phyloP scores from a whole-genome alignment of 2,797 vertebrate genomes.

The Poecilia velifera region DNA sequence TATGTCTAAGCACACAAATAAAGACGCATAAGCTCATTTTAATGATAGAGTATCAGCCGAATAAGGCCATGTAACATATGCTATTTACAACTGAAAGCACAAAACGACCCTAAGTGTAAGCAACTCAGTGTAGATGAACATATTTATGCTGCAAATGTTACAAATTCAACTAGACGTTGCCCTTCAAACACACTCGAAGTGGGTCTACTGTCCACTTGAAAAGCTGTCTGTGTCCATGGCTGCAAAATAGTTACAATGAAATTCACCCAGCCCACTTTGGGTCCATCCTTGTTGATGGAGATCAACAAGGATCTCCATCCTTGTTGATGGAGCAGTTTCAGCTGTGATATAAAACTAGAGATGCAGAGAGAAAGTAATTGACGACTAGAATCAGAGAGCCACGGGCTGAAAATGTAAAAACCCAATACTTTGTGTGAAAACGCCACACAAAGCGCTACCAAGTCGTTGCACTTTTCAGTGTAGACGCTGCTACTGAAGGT shows the following conservation, averaged over 20 bases:
- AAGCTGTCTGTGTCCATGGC: slow-evolving; percentile 15
- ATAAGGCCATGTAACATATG: neutral
- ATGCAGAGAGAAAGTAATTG: neutral
- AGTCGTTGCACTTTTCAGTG: neutral
- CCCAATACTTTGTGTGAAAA: neutral
- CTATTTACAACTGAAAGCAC: neutral
- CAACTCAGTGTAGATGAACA: slow-evolving; percentile 12
- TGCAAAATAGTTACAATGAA: slow-evolving; percentile 18
- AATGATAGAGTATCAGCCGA: neutral
- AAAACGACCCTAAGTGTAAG: neutral
- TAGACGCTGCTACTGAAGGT: neutral
- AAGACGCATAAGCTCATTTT: neutral
- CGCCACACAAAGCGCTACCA: neutral
- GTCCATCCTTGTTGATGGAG: neutral
- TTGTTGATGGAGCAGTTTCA: neutral
- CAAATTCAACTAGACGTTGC: slow-evolving; percentile 56
- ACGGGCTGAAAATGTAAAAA: neutral
- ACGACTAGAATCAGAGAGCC: neutral
- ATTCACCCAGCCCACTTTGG: neutral
- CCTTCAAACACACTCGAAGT: slow-evolving; percentile 63
- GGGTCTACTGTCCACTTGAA: slow-evolving; percentile 58
- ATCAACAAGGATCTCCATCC: no score
- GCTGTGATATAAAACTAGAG: neutral
- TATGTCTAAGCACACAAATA: neutral
- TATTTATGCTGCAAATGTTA: slow-evolving; percentile 41